Percentiles rank a stretch among this genome's conserved stretches.
Evolutionary conservation across 2,797 vertebrate genomes (phyloP).

Genomic region (Pseudotriccus pelzelni): DNA sequence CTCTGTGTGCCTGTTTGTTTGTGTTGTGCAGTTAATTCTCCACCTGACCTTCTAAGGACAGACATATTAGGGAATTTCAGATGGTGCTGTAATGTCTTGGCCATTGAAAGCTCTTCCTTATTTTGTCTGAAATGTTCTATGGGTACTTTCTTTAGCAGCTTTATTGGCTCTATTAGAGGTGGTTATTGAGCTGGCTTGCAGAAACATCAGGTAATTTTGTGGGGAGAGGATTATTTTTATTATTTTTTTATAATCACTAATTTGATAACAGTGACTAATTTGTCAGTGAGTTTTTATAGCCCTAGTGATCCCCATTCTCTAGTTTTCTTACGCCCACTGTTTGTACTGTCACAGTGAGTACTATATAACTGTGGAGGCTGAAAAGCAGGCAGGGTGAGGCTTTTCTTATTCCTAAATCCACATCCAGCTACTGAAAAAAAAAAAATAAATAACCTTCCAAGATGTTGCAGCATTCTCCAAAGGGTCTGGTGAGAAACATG

Average conservation of each 20-base stretch:
- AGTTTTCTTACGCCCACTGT: not conserved
- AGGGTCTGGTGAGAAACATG: not conserved
- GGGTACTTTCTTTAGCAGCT: conserved; percentile 45
- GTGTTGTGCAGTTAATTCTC: conserved; percentile 10
- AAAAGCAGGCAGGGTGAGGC: not conserved
- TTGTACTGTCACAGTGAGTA: not conserved
- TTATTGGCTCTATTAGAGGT: not conserved
- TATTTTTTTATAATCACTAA: not conserved
- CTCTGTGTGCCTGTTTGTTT: not conserved
- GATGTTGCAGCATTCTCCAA: not conserved
- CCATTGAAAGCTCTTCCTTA: conserved; percentile 52
- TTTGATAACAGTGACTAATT: not conserved
- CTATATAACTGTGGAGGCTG: not conserved
- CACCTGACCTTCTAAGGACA: conserved; percentile 42
- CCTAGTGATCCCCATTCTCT: not conserved
- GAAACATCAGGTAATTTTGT: conserved; percentile 15
- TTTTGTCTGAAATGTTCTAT: conserved; percentile 59
- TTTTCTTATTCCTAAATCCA: not conserved
- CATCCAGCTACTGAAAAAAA: not conserved
- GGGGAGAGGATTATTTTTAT: not conserved
- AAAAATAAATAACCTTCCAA: not conserved
- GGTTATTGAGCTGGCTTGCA: not conserved
- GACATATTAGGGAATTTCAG: conserved; percentile 37
- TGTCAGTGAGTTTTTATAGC: not conserved
- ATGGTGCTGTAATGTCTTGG: conserved; percentile 64